Evolutionary conservation across 2,797 vertebrate species (phyloP).

Genomic region (Molossus molossus): DNA sequence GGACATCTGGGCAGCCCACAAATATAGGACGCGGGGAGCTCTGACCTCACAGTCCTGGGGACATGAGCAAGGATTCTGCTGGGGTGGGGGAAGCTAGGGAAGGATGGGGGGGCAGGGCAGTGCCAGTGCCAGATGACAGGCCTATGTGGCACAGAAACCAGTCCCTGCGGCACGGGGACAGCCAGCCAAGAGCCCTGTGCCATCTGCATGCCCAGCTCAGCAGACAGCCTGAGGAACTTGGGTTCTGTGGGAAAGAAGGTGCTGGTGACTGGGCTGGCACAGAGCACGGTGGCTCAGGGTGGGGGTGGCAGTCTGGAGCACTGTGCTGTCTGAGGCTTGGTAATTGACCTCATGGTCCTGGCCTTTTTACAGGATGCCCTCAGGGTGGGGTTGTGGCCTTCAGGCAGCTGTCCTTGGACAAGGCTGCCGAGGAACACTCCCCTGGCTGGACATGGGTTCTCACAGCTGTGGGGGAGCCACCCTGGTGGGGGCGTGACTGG

Average conservation of each 20-base stretch:
- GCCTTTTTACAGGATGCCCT: not conserved
- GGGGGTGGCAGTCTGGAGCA: not conserved
- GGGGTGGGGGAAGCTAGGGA: not conserved
- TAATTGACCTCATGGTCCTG: not conserved
- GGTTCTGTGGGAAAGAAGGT: not conserved
- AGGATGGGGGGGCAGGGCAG: slow-evolving; percentile 25
- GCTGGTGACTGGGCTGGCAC: not conserved
- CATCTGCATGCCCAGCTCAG: not conserved
- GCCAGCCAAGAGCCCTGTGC: slow-evolving; percentile 45
- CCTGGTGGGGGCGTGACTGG: slow-evolving; percentile 70
- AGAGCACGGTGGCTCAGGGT: not conserved
- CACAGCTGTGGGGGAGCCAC: not conserved
- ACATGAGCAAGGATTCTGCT: not conserved
- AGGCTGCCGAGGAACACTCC: not conserved
- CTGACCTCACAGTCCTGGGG: slow-evolving; percentile 14
- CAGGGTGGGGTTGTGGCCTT: not conserved
- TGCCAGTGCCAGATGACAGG: slow-evolving; percentile 64
- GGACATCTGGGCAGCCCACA: not conserved
- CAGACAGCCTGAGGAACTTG: not conserved
- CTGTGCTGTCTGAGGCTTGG: not conserved
- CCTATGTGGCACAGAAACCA: slow-evolving; percentile 68
- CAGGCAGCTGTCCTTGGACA: slow-evolving; percentile 63
- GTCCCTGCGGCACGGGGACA: slow-evolving; percentile 58
- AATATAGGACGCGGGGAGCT: not conserved
- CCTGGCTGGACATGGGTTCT: not conserved